These are phyloP conservation scores for Isurus oxyrinchus DNA, from an alignment of 2,113 vertebrate species.

Conservation along the genomic window DNA sequence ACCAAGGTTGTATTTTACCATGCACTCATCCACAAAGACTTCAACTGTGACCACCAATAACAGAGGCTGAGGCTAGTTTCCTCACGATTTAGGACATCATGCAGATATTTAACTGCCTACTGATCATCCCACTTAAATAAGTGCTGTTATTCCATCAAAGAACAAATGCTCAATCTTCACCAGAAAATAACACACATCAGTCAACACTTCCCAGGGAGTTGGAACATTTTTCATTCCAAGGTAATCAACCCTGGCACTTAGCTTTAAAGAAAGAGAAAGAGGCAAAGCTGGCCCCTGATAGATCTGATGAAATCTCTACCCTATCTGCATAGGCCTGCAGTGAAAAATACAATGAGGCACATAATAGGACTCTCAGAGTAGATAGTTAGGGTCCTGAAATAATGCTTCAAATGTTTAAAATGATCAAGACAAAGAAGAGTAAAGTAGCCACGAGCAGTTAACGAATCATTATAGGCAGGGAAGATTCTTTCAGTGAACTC, in stretches of 20 bases:
- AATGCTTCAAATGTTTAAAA: not conserved
- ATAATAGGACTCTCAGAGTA: not conserved
- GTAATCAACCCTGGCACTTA: not conserved
- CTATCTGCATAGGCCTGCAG: not conserved
- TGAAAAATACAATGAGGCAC: not conserved
- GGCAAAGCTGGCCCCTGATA: not conserved
- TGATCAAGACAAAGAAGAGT: not conserved
- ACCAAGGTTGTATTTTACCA: not conserved
- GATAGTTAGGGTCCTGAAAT: not conserved
- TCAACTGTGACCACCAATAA: not conserved
- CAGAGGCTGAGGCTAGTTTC: not conserved
- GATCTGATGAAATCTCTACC: not conserved
- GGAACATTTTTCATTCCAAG: not conserved
- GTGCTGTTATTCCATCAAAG: not conserved
- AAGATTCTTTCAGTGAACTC: not conserved
- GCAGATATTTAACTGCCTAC: not conserved
- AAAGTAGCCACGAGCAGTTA: not conserved
- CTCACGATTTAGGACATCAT: not conserved
- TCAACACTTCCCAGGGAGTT: not conserved
- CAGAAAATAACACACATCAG: not conserved
- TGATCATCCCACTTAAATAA: not conserved
- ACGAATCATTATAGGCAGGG: not conserved
- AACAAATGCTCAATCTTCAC: slow-evolving; percentile 4
- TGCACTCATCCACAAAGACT: not conserved
- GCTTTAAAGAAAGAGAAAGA: not conserved